These are phyloP conservation scores for Eleginops maclovinus DNA, from an alignment of 2,113 vertebrate genomes.

Conservation along the genomic window DNA sequence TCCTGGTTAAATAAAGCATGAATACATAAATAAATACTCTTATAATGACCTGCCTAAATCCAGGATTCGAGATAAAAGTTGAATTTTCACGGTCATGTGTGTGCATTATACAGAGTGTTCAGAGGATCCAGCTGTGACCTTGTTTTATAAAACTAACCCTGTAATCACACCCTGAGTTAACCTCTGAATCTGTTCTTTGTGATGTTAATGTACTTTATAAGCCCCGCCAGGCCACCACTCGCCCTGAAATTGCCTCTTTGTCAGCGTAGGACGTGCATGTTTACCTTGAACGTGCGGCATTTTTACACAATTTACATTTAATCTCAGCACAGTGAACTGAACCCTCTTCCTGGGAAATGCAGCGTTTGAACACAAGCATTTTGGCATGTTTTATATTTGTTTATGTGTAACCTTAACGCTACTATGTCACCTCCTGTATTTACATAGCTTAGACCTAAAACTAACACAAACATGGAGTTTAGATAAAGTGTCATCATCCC, in stretches of 20 bases:
- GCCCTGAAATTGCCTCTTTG: background rate
- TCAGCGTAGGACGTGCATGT: no score
- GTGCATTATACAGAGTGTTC: background rate
- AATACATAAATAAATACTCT: no score
- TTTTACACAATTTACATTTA: background rate
- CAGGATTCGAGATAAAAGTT: background rate
- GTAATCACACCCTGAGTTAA: constrained; percentile 6
- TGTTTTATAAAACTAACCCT: constrained; percentile 30
- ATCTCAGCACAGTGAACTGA: background rate
- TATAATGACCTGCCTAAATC: background rate
- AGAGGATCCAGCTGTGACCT: background rate
- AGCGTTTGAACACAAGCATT: background rate
- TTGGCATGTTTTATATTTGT: background rate
- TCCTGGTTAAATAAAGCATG: no score
- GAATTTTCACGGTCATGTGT: background rate
- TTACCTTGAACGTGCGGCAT: background rate
- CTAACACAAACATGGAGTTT: no score
- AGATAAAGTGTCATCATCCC: no score
- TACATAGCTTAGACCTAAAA: no score
- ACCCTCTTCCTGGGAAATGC: background rate
- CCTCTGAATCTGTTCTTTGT: constrained; percentile 16
- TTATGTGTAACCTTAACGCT: background rate
- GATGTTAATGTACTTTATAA: background rate
- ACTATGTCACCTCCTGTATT: background rate
- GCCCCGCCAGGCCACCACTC: background rate